Conservation (phyloP, 1,140 invertebrate species). For the Rhynchophorus ferrugineus region DNA sequence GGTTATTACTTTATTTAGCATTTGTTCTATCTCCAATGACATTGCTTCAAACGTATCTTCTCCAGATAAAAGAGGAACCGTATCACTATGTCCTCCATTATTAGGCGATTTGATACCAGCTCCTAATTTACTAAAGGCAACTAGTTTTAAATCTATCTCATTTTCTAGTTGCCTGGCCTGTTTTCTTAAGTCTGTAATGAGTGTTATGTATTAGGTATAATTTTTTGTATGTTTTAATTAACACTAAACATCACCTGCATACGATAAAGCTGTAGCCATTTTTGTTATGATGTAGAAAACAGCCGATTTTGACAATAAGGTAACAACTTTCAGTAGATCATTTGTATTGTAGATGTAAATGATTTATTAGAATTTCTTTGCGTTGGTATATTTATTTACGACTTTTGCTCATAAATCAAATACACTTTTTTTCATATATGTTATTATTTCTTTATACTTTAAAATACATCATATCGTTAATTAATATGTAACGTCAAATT, state of each 20-base stretch:
- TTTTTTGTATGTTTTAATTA: neutral
- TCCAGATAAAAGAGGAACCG: slow-evolving; percentile 72
- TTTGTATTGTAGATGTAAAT: too few species aligned
- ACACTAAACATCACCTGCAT: slow-evolving; percentile 24
- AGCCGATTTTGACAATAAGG: too few species aligned
- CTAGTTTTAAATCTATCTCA: slow-evolving; percentile 93
- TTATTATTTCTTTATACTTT: too few species aligned
- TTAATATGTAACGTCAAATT: too few species aligned
- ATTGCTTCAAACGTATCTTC: slow-evolving; percentile 91
- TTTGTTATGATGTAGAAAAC: slow-evolving; percentile 9
- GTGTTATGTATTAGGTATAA: neutral
- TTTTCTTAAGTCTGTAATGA: slow-evolving; percentile 72
- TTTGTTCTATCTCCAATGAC: slow-evolving; percentile 82
- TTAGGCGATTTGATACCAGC: slow-evolving; percentile 53
- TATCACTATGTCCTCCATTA: slow-evolving; percentile 51
- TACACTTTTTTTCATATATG: too few species aligned
- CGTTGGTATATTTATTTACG: too few species aligned
- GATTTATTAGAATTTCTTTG: too few species aligned
- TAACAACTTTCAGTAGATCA: too few species aligned
- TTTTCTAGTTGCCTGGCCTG: slow-evolving; percentile 91
- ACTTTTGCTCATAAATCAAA: too few species aligned
- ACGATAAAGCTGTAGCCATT: slow-evolving; percentile 31
- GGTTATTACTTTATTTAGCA: slow-evolving; percentile 68
- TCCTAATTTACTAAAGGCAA: slow-evolving; percentile 91
- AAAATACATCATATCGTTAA: too few species aligned